These are phyloP conservation scores for Spicauda simplicius DNA, from an alignment of 2,888 invertebrate genomes.

Conservation along the genomic window DNA sequence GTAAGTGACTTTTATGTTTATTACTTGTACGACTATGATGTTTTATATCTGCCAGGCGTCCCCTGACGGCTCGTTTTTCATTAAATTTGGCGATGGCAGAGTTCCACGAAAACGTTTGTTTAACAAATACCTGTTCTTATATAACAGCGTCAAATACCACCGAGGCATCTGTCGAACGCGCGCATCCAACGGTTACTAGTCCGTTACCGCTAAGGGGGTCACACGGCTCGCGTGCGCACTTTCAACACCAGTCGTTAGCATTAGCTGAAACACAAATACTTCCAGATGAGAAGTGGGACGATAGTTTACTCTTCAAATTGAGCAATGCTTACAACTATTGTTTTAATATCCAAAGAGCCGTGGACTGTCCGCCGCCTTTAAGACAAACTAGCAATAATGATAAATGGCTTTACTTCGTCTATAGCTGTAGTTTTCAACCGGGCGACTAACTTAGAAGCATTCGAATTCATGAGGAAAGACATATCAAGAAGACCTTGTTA, in stretches of 20 bases:
- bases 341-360: not conserved
- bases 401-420: not conserved
- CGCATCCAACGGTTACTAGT: constrained; percentile 54
- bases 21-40: no score
- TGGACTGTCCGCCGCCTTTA: no score
- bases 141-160: constrained; percentile 49
- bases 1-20: no score
- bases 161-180: constrained; percentile 46
- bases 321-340: constrained; percentile 10
- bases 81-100: not conserved
- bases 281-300: constrained; percentile 32
- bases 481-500: no score
- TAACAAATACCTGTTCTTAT: constrained; percentile 42
- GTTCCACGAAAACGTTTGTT: not conserved
- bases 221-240: constrained; percentile 67
- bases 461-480: no score
- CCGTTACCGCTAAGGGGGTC: constrained; percentile 77
- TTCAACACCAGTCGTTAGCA: constrained; percentile 62
- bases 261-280: constrained; percentile 53
- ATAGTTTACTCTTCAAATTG: constrained; percentile 24
- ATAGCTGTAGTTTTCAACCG: not conserved
- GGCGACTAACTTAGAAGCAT: no score
- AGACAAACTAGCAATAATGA: no score
- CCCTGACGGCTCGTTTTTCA: no score
- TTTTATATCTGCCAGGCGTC: no score